These are phyloP conservation scores for Plodia interpunctella DNA, from an alignment of 1,140 invertebrate species.

Conservation along the genomic window DNA sequence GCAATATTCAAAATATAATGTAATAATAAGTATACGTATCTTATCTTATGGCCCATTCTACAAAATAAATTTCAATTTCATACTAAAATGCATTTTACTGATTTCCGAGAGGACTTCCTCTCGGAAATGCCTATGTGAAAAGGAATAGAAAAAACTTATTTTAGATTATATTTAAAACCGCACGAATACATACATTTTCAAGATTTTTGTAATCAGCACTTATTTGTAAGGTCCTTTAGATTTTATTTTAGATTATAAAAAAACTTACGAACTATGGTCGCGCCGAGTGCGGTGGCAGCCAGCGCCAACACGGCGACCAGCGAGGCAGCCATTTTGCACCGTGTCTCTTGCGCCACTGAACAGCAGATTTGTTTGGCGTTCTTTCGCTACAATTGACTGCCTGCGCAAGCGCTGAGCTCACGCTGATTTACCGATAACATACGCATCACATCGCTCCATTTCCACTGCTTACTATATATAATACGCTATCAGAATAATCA, in stretches of 20 bases:
- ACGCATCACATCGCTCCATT: background rate
- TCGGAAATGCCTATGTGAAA: too few species aligned
- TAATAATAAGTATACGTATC: too few species aligned
- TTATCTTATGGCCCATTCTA: too few species aligned
- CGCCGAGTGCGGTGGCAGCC: slow-evolving; percentile 56
- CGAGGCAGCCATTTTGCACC: slow-evolving; percentile 54
- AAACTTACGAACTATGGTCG: slow-evolving; percentile 62
- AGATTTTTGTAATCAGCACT: background rate
- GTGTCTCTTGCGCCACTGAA: slow-evolving; percentile 63
- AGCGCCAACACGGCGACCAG: slow-evolving; percentile 53
- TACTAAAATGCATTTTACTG: too few species aligned
- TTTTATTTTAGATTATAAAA: slow-evolving; percentile 4
- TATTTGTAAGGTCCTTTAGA: too few species aligned
- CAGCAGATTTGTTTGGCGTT: slow-evolving; percentile 57
- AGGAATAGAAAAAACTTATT: too few species aligned
- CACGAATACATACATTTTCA: too few species aligned
- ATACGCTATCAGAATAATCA: background rate
- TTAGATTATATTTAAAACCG: too few species aligned
- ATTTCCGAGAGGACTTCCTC: too few species aligned
- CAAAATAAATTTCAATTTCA: too few species aligned
- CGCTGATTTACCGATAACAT: slow-evolving; percentile 7
- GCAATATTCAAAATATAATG: too few species aligned
- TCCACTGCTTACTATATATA: background rate
- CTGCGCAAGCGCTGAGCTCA: slow-evolving; percentile 33
- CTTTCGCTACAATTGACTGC: slow-evolving; percentile 54